phyloP scores from a whole-genome alignment of 2,113 vertebrate genomes.

The Otus sunia region DNA sequence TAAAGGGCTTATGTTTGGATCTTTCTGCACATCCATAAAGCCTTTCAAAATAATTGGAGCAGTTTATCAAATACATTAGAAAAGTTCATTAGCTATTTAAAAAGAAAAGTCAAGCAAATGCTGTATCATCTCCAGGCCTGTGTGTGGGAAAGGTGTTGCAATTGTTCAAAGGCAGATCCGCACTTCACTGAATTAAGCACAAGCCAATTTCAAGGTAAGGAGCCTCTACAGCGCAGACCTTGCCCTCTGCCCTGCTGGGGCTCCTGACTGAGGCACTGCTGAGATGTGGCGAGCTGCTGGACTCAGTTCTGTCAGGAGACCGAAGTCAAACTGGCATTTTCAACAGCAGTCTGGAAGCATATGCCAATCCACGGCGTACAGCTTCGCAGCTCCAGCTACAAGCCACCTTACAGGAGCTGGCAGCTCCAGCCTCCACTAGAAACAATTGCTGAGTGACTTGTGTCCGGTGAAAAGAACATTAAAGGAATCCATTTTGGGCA shows the following conservation, averaged over 20 bases:
- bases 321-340: neutral
- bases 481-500: neutral
- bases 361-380: neutral
- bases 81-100: neutral
- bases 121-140: neutral
- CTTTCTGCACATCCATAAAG: neutral
- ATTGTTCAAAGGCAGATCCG: neutral
- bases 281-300: neutral
- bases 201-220: neutral
- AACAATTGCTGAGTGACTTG: neutral
- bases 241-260: neutral
- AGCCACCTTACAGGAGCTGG: neutral
- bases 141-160: neutral
- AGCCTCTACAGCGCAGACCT: neutral
- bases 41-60: neutral
- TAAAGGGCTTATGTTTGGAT: neutral
- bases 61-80: neutral
- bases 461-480: neutral
- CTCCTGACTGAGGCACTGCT: neutral
- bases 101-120: neutral
- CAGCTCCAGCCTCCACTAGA: neutral
- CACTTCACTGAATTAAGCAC: neutral
- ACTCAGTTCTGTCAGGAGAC: neutral
- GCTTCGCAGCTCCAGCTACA: neutral
- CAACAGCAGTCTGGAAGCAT: neutral